These are phyloP conservation scores for Mactra quadrangularis DNA, from an alignment of 1,140 invertebrate genomes.

Conservation along the genomic window DNA sequence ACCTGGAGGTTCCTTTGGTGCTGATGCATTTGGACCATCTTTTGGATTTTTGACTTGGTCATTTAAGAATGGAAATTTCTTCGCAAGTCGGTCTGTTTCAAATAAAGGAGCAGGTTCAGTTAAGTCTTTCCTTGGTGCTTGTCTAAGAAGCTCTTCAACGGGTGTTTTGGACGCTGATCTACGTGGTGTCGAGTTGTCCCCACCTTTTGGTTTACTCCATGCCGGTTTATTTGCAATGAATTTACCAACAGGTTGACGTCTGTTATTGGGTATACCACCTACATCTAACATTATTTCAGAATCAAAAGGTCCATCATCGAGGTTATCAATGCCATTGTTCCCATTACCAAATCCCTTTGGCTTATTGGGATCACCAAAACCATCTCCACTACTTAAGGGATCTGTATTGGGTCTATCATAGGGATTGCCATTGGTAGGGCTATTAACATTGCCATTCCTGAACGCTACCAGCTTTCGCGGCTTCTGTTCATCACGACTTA, in stretches of 20 bases:
- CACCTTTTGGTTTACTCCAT: constrained; percentile 7
- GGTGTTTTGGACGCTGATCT: constrained; percentile 28
- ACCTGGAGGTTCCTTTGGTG: neutral
- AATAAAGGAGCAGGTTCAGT: constrained; percentile 43
- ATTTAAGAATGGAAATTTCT: constrained; percentile 44
- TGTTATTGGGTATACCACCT: neutral
- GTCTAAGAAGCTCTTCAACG: constrained; percentile 3
- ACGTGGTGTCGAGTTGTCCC: neutral
- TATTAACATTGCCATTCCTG: too few relatives aligned
- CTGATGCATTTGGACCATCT: neutral
- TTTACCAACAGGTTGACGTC: neutral
- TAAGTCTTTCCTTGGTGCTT: neutral
- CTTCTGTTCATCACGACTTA: neutral
- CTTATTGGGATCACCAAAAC: neutral
- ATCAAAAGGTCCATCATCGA: neutral
- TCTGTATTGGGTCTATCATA: neutral
- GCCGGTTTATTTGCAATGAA: constrained; percentile 39
- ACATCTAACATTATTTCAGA: neutral
- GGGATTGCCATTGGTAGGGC: too few relatives aligned
- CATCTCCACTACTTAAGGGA: neutral
- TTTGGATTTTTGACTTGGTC: neutral
- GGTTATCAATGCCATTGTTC: neutral
- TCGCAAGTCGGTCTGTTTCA: constrained; percentile 32
- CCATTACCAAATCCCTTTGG: neutral
- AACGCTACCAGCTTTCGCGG: too few relatives aligned